These are phyloP conservation scores for Paelopatides confundens DNA, from an alignment of 53 echinoderm and acorn worm genomes.

Conservation along the genomic window DNA sequence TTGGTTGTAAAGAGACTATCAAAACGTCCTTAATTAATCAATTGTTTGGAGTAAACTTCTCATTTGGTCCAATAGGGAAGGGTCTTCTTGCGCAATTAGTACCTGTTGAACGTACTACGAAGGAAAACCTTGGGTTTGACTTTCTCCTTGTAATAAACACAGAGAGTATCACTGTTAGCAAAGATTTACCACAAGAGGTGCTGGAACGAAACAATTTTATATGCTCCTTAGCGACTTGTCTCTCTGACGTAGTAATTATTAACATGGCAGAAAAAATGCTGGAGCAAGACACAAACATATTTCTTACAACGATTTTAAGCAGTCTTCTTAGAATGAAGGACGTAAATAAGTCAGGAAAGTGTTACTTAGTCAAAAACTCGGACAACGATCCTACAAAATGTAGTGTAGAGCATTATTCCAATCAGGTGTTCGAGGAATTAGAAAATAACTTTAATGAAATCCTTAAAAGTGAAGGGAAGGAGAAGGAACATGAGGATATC, in stretches of 20 bases:
- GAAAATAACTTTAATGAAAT: background rate
- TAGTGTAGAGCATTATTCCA: background rate
- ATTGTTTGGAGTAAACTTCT: conserved; percentile 29
- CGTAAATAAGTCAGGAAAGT: conserved; percentile 19
- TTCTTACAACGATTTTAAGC: background rate
- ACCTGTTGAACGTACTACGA: background rate
- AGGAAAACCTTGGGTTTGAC: background rate
- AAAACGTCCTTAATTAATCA: background rate
- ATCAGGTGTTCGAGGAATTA: background rate
- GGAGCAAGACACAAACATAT: background rate
- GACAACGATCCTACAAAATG: background rate
- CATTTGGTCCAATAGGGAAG: background rate
- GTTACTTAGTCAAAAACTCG: background rate
- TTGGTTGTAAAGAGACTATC: background rate
- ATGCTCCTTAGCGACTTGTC: background rate
- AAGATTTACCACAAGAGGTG: background rate
- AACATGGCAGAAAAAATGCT: background rate
- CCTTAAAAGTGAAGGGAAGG: background rate
- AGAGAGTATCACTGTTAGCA: background rate
- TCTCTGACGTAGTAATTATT: background rate
- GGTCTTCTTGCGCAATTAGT: background rate
- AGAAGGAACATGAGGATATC: background rate
- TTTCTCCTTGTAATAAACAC: background rate
- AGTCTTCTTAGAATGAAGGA: background rate
- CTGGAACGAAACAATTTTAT: background rate